phyloP scores from a whole-genome alignment of 2,888 invertebrate species.

The Platycnemis pennipes region DNA sequence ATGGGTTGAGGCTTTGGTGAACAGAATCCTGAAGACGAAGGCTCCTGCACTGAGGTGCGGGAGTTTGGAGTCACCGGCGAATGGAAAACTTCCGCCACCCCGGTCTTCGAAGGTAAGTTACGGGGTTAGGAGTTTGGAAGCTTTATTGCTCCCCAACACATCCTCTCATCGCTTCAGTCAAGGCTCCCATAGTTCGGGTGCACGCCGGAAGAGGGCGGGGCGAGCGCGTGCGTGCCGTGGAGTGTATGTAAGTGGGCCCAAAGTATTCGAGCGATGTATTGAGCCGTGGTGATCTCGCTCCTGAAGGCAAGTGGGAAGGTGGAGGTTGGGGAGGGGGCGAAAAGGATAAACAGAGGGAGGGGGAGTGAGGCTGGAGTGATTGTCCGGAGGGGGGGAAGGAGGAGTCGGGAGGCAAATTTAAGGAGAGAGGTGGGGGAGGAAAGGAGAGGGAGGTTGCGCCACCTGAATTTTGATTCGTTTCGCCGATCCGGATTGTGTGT shows the following conservation, averaged over 20 bases:
- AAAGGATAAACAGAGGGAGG: not conserved
- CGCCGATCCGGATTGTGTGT: slow-evolving; percentile 16
- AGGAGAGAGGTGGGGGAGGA: too few relatives aligned
- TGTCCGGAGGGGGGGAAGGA: not conserved
- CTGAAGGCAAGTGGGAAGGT: not conserved
- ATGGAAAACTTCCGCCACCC: not conserved
- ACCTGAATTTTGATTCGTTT: slow-evolving; percentile 31
- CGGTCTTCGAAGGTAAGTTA: slow-evolving; percentile 53
- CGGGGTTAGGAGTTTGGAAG: slow-evolving; percentile 55
- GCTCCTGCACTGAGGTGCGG: not conserved
- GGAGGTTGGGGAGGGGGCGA: not conserved
- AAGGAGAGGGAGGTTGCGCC: not conserved
- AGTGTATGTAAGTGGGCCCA: slow-evolving; percentile 26
- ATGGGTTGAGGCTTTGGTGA: not conserved
- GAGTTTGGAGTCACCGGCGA: not conserved
- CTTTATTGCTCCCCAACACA: too few relatives aligned
- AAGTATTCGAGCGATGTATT: slow-evolving; percentile 31
- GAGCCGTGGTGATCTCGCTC: slow-evolving; percentile 27
- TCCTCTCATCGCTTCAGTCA: too few relatives aligned
- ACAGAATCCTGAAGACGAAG: slow-evolving; percentile 21
- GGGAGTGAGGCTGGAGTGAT: not conserved
- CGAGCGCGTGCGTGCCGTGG: not conserved
- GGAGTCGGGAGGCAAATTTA: not conserved
- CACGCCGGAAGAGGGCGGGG: not conserved
- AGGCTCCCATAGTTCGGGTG: not conserved